phyloP scores from a whole-genome alignment of 2,113 vertebrate genomes.

The Corvus moneduloides region DNA sequence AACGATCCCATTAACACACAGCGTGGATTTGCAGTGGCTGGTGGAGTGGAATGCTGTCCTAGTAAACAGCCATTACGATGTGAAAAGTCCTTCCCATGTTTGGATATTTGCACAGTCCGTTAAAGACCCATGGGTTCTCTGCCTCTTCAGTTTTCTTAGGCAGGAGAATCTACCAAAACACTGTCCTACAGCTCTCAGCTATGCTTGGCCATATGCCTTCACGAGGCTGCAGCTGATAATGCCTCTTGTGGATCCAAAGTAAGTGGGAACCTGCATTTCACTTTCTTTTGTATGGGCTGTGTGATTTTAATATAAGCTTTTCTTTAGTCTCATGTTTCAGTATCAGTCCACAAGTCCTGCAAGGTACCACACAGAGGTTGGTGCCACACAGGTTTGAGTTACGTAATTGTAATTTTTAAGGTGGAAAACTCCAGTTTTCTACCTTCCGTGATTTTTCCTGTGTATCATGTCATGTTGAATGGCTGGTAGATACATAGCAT shows the following conservation, averaged over 20 bases:
- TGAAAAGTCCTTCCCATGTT: slow-evolving; percentile 96
- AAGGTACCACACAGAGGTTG: background rate
- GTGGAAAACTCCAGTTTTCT: background rate
- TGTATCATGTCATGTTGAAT: background rate
- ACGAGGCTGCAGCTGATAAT: slow-evolving; percentile 92
- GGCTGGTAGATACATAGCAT: background rate
- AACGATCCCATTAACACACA: slow-evolving; percentile 86
- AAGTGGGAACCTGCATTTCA: slow-evolving; percentile 32
- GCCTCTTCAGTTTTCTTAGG: slow-evolving; percentile 94
- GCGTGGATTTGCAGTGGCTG: slow-evolving; percentile 94
- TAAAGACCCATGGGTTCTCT: slow-evolving; percentile 97
- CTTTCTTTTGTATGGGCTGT: background rate
- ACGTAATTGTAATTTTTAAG: background rate
- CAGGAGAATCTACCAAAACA: slow-evolving; percentile 97
- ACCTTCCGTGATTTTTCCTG: background rate
- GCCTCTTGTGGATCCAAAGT: slow-evolving; percentile 97
- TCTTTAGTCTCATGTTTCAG: background rate
- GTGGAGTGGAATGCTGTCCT: slow-evolving; percentile 95
- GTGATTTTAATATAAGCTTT: background rate
- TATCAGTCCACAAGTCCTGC: background rate
- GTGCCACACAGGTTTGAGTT: background rate
- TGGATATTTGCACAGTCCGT: slow-evolving; percentile 98
- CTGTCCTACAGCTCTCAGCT: slow-evolving; percentile 94
- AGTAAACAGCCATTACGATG: slow-evolving; percentile 95
- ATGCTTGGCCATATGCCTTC: slow-evolving; percentile 96